Evolutionary conservation across 2,888 invertebrate genomes (phyloP).

Genomic region (Danaus chrysippus): DNA sequence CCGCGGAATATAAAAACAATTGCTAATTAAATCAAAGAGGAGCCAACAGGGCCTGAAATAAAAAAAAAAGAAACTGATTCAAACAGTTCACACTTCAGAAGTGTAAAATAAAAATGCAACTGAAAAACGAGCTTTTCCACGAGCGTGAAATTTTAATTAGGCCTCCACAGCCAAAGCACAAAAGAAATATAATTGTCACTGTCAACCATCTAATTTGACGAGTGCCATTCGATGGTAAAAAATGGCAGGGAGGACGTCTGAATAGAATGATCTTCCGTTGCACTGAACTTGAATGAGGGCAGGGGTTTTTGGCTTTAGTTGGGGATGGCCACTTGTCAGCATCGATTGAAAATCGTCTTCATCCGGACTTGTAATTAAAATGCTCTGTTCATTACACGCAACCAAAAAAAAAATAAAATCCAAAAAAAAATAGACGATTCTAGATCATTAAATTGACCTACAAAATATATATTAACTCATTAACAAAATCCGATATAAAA

Average conservation of each 20-base stretch:
- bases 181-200: slow-evolving; percentile 61
- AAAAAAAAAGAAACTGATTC: slow-evolving; percentile 52
- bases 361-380: too few species aligned
- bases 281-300: slow-evolving; percentile 50
- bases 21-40: slow-evolving; percentile 60
- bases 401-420: too few species aligned
- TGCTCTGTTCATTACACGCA: too few species aligned
- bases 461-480: slow-evolving; percentile 7
- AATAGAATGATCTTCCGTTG: slow-evolving; percentile 58
- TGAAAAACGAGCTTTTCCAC: slow-evolving; percentile 40
- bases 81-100: slow-evolving; percentile 70
- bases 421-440: too few species aligned
- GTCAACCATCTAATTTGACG: slow-evolving; percentile 68
- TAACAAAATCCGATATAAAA: slow-evolving; percentile 17
- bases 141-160: slow-evolving; percentile 76
- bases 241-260: slow-evolving; percentile 45
- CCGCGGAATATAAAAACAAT: slow-evolving; percentile 15
- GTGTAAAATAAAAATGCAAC: slow-evolving; percentile 63
- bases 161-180: slow-evolving; percentile 59
- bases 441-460: not conserved
- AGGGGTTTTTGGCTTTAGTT: slow-evolving; percentile 31
- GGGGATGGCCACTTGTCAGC: slow-evolving; percentile 31
- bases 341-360: slow-evolving; percentile 19
- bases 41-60: slow-evolving; percentile 42
- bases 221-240: slow-evolving; percentile 57